Evolutionary conservation across 64 coral and sea anemone genomes (phyloP), one percentile per base, ranked within the genome.

Genomic region (Dendrophyllia cribrosa): DNA sequence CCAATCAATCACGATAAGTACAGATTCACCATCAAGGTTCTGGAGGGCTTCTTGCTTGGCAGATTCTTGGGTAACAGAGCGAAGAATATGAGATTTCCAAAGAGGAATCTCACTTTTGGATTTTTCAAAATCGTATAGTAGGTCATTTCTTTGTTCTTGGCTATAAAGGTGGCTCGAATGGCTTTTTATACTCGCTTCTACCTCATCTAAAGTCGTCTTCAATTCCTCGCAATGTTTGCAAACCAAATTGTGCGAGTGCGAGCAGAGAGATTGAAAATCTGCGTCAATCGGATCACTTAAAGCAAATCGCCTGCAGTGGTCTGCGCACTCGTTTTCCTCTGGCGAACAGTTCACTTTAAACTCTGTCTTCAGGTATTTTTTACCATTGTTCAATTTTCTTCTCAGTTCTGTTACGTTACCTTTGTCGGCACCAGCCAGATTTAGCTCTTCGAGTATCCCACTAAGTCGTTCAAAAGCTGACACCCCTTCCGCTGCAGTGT

Each of bases 11-110:
- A 86, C 82, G 25, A 86, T 86, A 20, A 69, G 51, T 22, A 66
- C 85, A 73, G 64, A 72, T 50, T 47, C 55, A 21, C 48, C 24
- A 25, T 70, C n/a, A 44, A 88, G 69, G 19, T 88, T 72, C 51
- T 73, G 65, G 48, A 88, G 21, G 48, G 72, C 15, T 15, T 26
- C 50, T 72, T 88, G 85, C 56, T 88, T 88, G 20, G 83, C 70
- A 23, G 34, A 16, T 48, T 73, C 85, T 55, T 88, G 85, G 56
- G 72, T 88, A 53, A 58, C 69, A 21, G 65, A 88, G 23, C 85
- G 66, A 49, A 88, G 69, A 52, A 88, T 88, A 52, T 88, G 85
- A 44, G 66, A 69, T 72, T 74, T 71, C 85, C 66, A 88, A 9
- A 72, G 22, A n/a, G 49, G n/a, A 66, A 88, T 88, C 44, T 51